Percentiles rank a stretch among this genome's conserved stretches.
phyloP scores from a whole-genome alignment of 2,797 vertebrate genomes.

The Poecilia picta region DNA sequence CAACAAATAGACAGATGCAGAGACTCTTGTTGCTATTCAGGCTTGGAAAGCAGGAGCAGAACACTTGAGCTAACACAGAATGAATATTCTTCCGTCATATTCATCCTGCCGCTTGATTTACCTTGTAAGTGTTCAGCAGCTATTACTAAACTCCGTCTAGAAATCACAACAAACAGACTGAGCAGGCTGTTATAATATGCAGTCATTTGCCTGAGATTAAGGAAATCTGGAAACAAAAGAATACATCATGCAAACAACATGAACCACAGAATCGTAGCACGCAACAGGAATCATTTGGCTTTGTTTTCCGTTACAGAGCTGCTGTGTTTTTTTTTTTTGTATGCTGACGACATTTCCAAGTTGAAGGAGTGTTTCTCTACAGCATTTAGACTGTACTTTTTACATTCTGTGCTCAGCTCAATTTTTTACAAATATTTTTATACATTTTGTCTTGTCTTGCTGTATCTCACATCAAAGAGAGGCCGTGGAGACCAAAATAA shows the following conservation, averaged over 20 bases:
- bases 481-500: conserved; percentile 1
- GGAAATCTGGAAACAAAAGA: background rate
- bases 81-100: conserved; percentile 5
- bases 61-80: conserved; percentile 26
- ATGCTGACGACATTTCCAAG: background rate
- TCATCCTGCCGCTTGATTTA: conserved; percentile 29
- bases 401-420: too few relatives aligned
- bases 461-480: conserved; percentile 7
- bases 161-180: conserved; percentile 12
- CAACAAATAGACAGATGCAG: conserved; percentile 32
- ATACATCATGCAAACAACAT: background rate
- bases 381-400: background rate
- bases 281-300: background rate
- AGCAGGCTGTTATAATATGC: conserved; percentile 12
- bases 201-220: background rate
- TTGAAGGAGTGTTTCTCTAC: background rate
- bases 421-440: background rate
- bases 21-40: conserved; percentile 27
- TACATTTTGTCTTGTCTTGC: background rate
- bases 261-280: background rate
- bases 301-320: background rate
- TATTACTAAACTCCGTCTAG: conserved; percentile 4
- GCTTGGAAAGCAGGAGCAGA: conserved; percentile 25
- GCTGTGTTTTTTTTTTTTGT: background rate
- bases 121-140: background rate